Evolutionary conservation across 2,113 vertebrate species (phyloP), one percentile per base, ranked within the genome.

Genomic region (Cyphomyrus discorhynchus): DNA sequence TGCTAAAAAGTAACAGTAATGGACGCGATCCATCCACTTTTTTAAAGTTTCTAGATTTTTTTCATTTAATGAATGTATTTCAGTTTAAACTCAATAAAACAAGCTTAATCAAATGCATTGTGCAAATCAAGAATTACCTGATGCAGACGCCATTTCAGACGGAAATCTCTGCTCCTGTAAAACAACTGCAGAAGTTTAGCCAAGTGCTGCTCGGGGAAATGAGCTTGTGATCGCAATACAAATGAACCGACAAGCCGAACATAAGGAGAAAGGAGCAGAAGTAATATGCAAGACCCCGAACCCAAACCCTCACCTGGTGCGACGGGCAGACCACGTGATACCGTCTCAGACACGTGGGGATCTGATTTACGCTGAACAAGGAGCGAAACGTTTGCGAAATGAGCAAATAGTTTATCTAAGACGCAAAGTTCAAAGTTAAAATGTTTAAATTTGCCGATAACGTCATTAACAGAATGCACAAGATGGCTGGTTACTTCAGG

Each of bases 81-180:
- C 62, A 31, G n/a, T 70, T 31, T 70, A 27, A 31, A 70, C 10
- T 31, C 27, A 70, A 70, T 70, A 31, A 70, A 70, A 31, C 3
- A 11, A 4, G 62, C n/a, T 10, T 66, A 3, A 27, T 39, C 17
- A n/a, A 9, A 89, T 17, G 19, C n/a, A 31, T 5, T 39, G 0
- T 15, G 15, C 31, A 17, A 58, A 24, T 3, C 5, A 27, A 90
- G 93, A 88, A 86, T 5, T 91, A 94, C 96, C 95, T 94, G 93
- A 1, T 3, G 89, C 11, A 88, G 94, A 92, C 19, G 92, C 92
- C 96, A 96, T 96, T 47, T 2, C 91, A 5, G 86, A 82, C 9
- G 21, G 5, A 89, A 39, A 15, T 49, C 10, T 88, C 85, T 35
- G 13, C 42, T 80, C 90, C 96, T 96, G 89, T 13, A 95, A 93